Evolutionary conservation across 2,888 invertebrate genomes (phyloP).

Genomic region (Drosophila neonasuta): DNA sequence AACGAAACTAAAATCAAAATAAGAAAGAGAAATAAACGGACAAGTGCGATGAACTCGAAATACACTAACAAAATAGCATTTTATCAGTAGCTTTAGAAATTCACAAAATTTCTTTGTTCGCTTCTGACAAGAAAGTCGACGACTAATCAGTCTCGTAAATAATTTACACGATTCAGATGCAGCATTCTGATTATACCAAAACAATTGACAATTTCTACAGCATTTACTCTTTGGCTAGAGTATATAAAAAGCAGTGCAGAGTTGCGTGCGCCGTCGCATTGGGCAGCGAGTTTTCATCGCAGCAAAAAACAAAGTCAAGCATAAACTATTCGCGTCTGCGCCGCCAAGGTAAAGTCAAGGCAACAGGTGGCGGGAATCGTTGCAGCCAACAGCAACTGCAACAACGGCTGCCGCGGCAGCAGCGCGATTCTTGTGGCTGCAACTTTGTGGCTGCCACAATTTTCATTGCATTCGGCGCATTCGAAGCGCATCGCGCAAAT

Average conservation of each 20-base stretch:
- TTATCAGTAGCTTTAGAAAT: not conserved
- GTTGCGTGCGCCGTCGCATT: conserved; percentile 60
- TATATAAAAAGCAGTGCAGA: conserved; percentile 57
- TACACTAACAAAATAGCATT: conserved; percentile 21
- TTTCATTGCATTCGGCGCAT: conserved; percentile 48
- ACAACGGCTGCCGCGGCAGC: conserved; percentile 14
- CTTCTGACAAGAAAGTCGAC: not conserved
- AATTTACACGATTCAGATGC: not conserved
- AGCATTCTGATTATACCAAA: not conserved
- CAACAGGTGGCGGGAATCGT: conserved; percentile 43
- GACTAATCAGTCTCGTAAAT: not conserved
- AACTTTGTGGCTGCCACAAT: conserved; percentile 38
- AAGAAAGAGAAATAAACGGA: conserved; percentile 8
- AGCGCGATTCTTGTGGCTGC: conserved; percentile 46
- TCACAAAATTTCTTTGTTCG: not conserved
- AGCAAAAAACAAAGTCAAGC: conserved; percentile 23
- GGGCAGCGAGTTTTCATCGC: conserved; percentile 37
- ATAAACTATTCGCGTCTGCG: conserved; percentile 29
- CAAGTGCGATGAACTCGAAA: not conserved
- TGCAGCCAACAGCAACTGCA: conserved; percentile 5
- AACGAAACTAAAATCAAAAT: conserved; percentile 31
- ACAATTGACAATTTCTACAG: conserved; percentile 9
- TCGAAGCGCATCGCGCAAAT: conserved; percentile 54
- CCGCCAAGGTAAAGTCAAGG: conserved; percentile 67
- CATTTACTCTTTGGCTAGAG: not conserved